These are phyloP conservation scores for Melinopterus prodromus DNA, from an alignment of 2,888 invertebrate species.

Conservation along the genomic window DNA sequence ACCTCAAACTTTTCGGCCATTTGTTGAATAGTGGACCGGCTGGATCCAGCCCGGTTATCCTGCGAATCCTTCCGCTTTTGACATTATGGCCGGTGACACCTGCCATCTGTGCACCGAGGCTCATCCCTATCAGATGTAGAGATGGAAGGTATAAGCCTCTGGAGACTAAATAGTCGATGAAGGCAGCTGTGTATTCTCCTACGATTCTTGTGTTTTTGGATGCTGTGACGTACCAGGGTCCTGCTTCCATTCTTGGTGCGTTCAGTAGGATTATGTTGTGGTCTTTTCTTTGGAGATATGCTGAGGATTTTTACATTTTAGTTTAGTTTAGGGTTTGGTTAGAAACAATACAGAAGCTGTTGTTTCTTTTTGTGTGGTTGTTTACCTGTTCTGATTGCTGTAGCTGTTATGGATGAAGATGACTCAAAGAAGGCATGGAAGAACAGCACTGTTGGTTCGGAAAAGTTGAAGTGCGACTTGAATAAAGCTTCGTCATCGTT, in stretches of 20 bases:
- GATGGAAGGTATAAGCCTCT: conserved; percentile 65
- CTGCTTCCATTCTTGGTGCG: conserved; percentile 66
- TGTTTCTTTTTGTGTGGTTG: background rate
- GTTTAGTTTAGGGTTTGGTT: background rate
- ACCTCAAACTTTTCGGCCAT: conserved; percentile 62
- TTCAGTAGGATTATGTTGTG: conserved; percentile 69
- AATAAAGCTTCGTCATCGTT: conserved; percentile 65
- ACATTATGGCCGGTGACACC: conserved; percentile 69
- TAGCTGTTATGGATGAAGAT: conserved; percentile 64
- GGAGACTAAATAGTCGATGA: conserved; percentile 68
- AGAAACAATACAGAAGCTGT: background rate
- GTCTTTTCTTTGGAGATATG: conserved; percentile 66
- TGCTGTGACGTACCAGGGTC: conserved; percentile 70
- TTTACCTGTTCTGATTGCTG: conserved; percentile 65
- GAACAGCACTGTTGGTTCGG: conserved; percentile 66
- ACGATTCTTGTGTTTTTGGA: conserved; percentile 68
- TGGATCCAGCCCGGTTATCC: conserved; percentile 73
- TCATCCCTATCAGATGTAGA: conserved; percentile 69
- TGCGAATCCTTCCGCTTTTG: conserved; percentile 63
- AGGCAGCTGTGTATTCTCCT: conserved; percentile 66
- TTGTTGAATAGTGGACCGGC: conserved; percentile 69
- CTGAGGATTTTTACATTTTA: conserved; percentile 51
- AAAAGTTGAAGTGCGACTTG: conserved; percentile 68
- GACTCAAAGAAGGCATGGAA: conserved; percentile 73
- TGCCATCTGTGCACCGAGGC: conserved; percentile 71